phyloP scores from a whole-genome alignment of 1,140 invertebrate genomes.

The Drosophila sproati region DNA sequence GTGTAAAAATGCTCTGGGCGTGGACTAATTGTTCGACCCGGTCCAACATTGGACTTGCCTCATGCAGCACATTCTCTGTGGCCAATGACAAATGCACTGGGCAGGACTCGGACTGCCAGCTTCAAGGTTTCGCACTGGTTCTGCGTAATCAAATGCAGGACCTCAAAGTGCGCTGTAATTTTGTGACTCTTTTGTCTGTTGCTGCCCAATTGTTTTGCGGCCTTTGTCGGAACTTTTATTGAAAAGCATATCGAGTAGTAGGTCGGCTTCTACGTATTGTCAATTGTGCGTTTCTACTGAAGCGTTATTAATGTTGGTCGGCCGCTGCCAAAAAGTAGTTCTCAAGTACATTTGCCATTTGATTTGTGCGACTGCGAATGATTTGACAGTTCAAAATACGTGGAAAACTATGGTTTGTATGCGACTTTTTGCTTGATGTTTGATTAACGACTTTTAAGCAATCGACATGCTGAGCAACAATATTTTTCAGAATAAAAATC shows the following conservation, averaged over 20 bases:
- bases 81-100: slow-evolving; percentile 62
- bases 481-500: no score
- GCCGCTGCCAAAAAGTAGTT: slow-evolving; percentile 31
- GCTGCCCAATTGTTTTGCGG: slow-evolving; percentile 58
- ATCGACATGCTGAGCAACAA: no score
- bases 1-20: slow-evolving; percentile 72
- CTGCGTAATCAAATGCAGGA: slow-evolving; percentile 50
- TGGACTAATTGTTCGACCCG: slow-evolving; percentile 74
- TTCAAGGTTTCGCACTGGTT: slow-evolving; percentile 22
- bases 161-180: slow-evolving; percentile 62
- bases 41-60: slow-evolving; percentile 50
- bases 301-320: slow-evolving; percentile 69
- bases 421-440: neutral
- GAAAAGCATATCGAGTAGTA: slow-evolving; percentile 51
- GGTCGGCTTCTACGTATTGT: slow-evolving; percentile 26
- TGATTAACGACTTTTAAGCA: neutral
- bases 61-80: slow-evolving; percentile 5
- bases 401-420: slow-evolving; percentile 19
- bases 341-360: slow-evolving; percentile 26
- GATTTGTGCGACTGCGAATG: slow-evolving; percentile 36
- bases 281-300: slow-evolving; percentile 60
- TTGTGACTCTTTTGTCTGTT: slow-evolving; percentile 63
- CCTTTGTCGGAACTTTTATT: slow-evolving; percentile 79
- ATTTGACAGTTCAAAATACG: slow-evolving; percentile 42
- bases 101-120: slow-evolving; percentile 15